A percentile compares a stretch with the other conserved stretches of the same genome.
Evolutionary conservation across 2,888 invertebrate genomes (phyloP).

Genomic region (Agrochola lychnidis): DNA sequence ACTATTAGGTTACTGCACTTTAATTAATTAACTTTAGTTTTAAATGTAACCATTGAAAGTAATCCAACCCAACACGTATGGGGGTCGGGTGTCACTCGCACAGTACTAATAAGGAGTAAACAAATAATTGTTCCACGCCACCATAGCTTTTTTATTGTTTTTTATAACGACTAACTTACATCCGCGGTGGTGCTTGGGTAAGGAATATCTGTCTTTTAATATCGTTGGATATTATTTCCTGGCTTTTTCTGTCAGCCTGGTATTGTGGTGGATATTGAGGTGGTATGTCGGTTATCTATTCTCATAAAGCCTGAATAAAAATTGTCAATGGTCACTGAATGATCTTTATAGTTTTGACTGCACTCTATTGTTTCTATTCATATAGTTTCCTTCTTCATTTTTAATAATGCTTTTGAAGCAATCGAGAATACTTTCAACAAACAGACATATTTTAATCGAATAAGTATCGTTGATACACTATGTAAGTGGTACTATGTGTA

Average conservation of each 20-base stretch:
- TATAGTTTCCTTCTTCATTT: background rate
- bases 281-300: background rate
- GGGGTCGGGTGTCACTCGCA: constrained; percentile 37
- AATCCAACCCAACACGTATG: constrained; percentile 26
- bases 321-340: background rate
- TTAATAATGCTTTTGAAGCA: background rate
- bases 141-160: constrained; percentile 49
- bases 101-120: constrained; percentile 62
- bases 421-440: background rate
- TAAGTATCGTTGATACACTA: background rate
- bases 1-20: constrained; percentile 6
- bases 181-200: constrained; percentile 33
- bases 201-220: constrained; percentile 11
- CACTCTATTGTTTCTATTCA: background rate
- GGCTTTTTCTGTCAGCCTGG: background rate
- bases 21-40: constrained; percentile 33
- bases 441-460: background rate
- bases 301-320: background rate
- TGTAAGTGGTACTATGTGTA: constrained; percentile 4
- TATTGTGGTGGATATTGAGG: background rate
- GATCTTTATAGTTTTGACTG: background rate
- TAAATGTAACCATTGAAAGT: constrained; percentile 21
- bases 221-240: constrained; percentile 1
- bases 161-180: constrained; percentile 51
- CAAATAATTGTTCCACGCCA: constrained; percentile 64